phyloP scores from a whole-genome alignment of 2,113 vertebrate genomes.

The Dasyurus viverrinus region DNA sequence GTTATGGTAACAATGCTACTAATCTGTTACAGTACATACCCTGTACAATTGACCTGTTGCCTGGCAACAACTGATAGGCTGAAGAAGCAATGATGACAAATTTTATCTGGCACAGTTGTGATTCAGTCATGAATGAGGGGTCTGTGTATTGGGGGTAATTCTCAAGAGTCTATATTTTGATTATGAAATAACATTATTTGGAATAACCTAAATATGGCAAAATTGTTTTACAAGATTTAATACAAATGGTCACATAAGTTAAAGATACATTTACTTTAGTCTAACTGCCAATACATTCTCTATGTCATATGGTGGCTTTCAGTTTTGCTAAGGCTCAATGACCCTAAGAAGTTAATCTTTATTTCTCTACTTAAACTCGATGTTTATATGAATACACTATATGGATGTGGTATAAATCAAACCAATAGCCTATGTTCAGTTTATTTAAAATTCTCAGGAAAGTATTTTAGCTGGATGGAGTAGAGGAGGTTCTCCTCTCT shows the following conservation, averaged over 20 bases:
- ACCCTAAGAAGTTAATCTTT: conserved; percentile 34
- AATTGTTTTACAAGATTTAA: background rate
- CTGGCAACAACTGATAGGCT: conserved; percentile 93
- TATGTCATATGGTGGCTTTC: conserved; percentile 1
- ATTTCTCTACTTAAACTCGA: conserved; percentile 53
- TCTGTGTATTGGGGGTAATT: conserved; percentile 78
- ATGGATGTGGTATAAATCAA: conserved; percentile 56
- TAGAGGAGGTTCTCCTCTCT: background rate
- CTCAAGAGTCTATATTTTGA: conserved; percentile 72
- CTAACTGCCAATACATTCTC: background rate
- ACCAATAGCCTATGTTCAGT: conserved; percentile 51
- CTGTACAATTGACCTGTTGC: conserved; percentile 92
- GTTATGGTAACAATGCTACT: conserved; percentile 95
- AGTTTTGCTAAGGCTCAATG: conserved; percentile 4
- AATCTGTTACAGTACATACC: conserved; percentile 96
- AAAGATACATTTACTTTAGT: background rate
- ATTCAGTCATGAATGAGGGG: conserved; percentile 84
- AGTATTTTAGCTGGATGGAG: background rate
- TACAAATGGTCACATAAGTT: background rate
- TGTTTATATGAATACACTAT: conserved; percentile 62
- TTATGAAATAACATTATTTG: conserved; percentile 72
- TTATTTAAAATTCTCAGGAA: conserved; percentile 54
- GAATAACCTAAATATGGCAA: conserved; percentile 42
- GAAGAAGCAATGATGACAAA: conserved; percentile 88
- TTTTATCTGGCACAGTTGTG: conserved; percentile 87